These are phyloP conservation scores for Chromobotia macracanthus DNA, from an alignment of 2,797 vertebrate species.

Conservation along the genomic window DNA sequence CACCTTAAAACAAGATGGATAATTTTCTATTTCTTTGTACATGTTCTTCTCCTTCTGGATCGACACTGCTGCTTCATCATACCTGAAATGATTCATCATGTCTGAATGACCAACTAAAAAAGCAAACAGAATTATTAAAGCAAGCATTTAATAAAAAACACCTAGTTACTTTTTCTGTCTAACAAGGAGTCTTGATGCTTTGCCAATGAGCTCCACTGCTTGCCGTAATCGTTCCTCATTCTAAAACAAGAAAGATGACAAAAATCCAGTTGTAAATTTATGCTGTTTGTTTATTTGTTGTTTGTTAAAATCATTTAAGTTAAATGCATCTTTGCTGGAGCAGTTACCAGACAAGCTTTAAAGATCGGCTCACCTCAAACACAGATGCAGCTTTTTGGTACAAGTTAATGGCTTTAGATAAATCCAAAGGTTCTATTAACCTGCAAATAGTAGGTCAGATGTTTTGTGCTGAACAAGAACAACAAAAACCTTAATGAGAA, in stretches of 20 bases:
- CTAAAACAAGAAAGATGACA: conserved; percentile 60
- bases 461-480: neutral
- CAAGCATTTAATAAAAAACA: no score
- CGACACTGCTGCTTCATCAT: conserved; percentile 84
- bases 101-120: neutral
- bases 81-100: conserved; percentile 61
- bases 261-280: neutral
- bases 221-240: conserved; percentile 88
- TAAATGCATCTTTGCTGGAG: neutral
- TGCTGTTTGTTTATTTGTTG: neutral
- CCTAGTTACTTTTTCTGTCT: conserved; percentile 64
- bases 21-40: conserved; percentile 89
- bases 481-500: no score
- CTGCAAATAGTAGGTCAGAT: conserved; percentile 62
- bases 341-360: neutral
- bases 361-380: conserved; percentile 82
- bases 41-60: conserved; percentile 89
- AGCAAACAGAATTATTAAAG: neutral
- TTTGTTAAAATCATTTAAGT: neutral
- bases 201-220: conserved; percentile 84
- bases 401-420: conserved; percentile 85
- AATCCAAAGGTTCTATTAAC: conserved; percentile 84
- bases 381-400: conserved; percentile 81
- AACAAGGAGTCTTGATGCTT: conserved; percentile 78
- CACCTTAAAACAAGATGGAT: conserved; percentile 89